A percentile compares a stretch with the other conserved stretches of the same genome.
These are phyloP conservation scores for Cheilosia grossa DNA, from an alignment of 2,888 invertebrate genomes.

Conservation along the genomic window DNA sequence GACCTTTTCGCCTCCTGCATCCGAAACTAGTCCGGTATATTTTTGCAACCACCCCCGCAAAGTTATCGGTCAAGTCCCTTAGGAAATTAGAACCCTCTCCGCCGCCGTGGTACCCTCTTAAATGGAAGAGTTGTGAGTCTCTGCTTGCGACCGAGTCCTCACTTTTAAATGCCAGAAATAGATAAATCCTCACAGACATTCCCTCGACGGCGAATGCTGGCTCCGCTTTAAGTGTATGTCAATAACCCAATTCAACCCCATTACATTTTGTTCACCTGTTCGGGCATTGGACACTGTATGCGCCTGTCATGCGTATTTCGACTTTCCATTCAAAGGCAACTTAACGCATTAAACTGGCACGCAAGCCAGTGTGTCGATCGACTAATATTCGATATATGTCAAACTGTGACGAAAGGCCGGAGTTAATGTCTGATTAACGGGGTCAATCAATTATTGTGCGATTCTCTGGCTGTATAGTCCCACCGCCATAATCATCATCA, in stretches of 20 bases:
- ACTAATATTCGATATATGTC: conserved; percentile 29
- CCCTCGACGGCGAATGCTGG: too few relatives aligned
- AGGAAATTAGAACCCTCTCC: neutral
- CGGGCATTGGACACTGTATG: conserved; percentile 3
- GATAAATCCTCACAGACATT: too few relatives aligned
- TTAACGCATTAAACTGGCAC: conserved; percentile 32
- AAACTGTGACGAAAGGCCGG: conserved; percentile 44
- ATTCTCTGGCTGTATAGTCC: neutral
- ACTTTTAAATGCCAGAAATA: too few relatives aligned
- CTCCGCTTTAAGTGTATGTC: conserved; percentile 2
- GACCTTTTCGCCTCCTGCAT: neutral
- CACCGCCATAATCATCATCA: conserved; percentile 24
- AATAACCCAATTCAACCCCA: conserved; percentile 12
- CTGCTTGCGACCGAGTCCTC: too few relatives aligned
- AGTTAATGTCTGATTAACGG: conserved; percentile 39
- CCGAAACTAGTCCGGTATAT: neutral
- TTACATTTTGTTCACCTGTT: conserved; percentile 10
- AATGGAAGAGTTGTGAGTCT: too few relatives aligned
- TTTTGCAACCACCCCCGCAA: neutral
- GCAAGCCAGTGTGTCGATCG: conserved; percentile 9
- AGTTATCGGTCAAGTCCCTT: neutral
- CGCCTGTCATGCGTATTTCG: conserved; percentile 33
- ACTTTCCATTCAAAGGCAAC: conserved; percentile 22
- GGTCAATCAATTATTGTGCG: conserved; percentile 33
- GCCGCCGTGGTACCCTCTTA: too few relatives aligned